Base-by-base conservation (phyloP, 2,888 invertebrate genomes). In the Drosophila anomelani region DNA sequence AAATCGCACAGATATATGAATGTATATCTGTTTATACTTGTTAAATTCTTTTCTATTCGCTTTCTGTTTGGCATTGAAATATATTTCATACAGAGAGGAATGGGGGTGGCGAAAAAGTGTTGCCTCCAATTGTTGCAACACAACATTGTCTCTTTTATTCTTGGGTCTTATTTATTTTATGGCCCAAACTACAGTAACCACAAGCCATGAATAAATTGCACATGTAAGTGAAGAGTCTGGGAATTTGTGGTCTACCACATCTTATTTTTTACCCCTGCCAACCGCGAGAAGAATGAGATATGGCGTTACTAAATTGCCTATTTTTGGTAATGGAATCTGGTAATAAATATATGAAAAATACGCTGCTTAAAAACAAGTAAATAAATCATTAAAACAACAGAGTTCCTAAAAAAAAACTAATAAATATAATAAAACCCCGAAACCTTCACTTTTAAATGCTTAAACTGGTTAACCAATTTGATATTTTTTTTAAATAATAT, bases 131-230 rank as follows among this genome's bases (percentile, higher is more conserved):
- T 32, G 47, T 68, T 69, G 47, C 69, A 69, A 56, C 69, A 69
- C 70, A 34, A 68, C 47, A 41, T 49, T 68, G 56, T 69, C 56
- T 39, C 10, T 57, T 29, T 36, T 69, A 68, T 51, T 47, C 41
- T 55, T 67, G 47, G 69, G 62, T 53, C 69, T 79, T 81, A 74
- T 81, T 81, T 78, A 63, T 59, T 76, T 84, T 68, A 57, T 79
- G 54, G 44, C 67, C 67, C 67, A 32, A 64, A 66, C 67, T 47
- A 34, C 46, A 58, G 56, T 66, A 51, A 63, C 68, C 68, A 47
- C 39, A 69, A 70, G 79, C 46, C 64, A 43, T 74, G 69, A 71
- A 79, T 82, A 81, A 82, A 82, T 81, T 71, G 70, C 78, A 72
- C 69, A 80, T 82, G 75, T 74, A 82, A 80, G 72, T 71, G 32